A percentile compares a stretch with the other conserved stretches of the same genome.
These are phyloP conservation scores for Sphaerophoria taeniata DNA, from an alignment of 2,888 invertebrate genomes.

Conservation along the genomic window DNA sequence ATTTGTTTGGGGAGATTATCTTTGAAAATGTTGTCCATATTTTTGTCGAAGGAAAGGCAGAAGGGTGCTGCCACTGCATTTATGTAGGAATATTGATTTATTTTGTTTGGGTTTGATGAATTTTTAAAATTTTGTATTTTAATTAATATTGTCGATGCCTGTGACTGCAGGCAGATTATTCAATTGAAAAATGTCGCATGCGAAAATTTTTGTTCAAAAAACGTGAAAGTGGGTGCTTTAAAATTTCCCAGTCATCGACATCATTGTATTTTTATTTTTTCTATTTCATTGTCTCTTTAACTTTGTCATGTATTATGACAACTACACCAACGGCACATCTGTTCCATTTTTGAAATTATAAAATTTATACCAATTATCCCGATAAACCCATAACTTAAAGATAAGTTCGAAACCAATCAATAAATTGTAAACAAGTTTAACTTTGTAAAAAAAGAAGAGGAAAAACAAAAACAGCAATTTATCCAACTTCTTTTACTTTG, in stretches of 20 bases:
- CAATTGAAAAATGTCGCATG: too few relatives aligned
- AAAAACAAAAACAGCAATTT: slow-evolving; percentile 6
- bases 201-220: too few relatives aligned
- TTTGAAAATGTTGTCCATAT: too few relatives aligned
- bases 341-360: slow-evolving; percentile 5
- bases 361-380: slow-evolving; percentile 21
- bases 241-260: too few relatives aligned
- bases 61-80: too few relatives aligned
- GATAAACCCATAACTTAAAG: neutral
- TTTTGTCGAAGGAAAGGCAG: too few relatives aligned
- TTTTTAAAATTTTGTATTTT: slow-evolving; percentile 10
- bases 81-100: neutral
- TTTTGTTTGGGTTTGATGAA: slow-evolving; percentile 24
- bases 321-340: neutral
- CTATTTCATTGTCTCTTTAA: too few relatives aligned
- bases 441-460: neutral
- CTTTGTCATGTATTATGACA: too few relatives aligned
- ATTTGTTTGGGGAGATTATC: slow-evolving; percentile 30
- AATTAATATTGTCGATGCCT: slow-evolving; percentile 24
- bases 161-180: neutral
- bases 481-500: slow-evolving; percentile 5
- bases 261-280: too few relatives aligned
- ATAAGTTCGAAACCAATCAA: neutral
- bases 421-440: neutral
- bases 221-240: too few relatives aligned